These are phyloP conservation scores for Gyrodactylus bullatarudis DNA, from an alignment of 1,140 invertebrate species.

Conservation along the genomic window DNA sequence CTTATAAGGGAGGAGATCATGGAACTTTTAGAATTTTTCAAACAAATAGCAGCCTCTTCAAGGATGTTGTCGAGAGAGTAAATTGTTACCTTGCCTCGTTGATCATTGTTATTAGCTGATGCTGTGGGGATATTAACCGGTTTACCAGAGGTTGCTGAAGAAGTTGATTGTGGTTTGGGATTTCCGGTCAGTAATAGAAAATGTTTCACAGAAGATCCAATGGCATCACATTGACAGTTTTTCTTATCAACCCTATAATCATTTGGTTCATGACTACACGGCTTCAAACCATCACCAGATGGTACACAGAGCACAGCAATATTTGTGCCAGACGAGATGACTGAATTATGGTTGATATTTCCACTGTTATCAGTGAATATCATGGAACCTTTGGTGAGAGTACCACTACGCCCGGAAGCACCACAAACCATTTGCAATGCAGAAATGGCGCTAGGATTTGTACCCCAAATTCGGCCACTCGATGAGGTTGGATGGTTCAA, in stretches of 20 bases:
- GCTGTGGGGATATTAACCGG: background rate
- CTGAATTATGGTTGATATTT: background rate
- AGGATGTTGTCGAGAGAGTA: background rate
- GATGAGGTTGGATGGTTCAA: background rate
- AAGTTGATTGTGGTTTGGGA: background rate
- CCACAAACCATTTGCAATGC: background rate
- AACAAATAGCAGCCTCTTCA: background rate
- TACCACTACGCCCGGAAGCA: background rate
- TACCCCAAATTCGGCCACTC: background rate
- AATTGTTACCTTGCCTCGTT: background rate
- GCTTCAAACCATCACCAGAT: background rate
- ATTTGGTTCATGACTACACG: background rate
- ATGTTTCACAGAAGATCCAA: background rate
- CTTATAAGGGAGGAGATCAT: background rate
- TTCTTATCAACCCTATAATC: background rate
- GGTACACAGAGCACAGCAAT: background rate
- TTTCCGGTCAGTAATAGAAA: background rate
- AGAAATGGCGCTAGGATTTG: background rate
- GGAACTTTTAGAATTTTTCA: background rate
- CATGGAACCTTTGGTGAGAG: background rate
- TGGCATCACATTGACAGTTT: background rate
- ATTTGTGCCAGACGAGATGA: background rate
- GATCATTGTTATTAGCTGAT: background rate
- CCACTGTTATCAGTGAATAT: background rate
- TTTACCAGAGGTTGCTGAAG: background rate